Percentiles rank a stretch among this genome's conserved stretches.
These are phyloP conservation scores for Drosophila ohnishii DNA, from an alignment of 1,140 invertebrate genomes.

Conservation along the genomic window DNA sequence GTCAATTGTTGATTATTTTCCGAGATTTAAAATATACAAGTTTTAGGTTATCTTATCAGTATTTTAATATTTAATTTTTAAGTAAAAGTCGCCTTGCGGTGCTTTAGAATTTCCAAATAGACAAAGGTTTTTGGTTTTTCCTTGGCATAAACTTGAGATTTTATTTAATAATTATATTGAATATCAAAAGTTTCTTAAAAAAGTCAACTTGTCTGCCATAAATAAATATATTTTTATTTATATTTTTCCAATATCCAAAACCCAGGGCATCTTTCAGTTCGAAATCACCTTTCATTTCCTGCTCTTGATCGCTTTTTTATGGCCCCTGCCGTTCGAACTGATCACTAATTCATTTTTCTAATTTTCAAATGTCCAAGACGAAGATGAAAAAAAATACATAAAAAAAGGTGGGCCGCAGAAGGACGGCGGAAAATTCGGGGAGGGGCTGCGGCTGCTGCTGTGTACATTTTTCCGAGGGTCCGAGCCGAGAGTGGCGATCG, in stretches of 20 bases:
- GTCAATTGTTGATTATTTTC: neutral
- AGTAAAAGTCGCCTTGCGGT: too few species aligned
- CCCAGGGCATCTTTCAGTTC: neutral
- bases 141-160: neutral
- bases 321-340: conserved; percentile 17
- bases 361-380: conserved; percentile 66
- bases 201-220: neutral
- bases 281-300: neutral
- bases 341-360: conserved; percentile 76
- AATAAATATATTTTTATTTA: neutral
- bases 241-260: neutral
- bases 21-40: neutral
- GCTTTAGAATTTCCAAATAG: neutral
- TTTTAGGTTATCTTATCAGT: too few species aligned
- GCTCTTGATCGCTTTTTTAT: conserved; percentile 18
- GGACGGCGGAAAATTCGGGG: conserved; percentile 5
- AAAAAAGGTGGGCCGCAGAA: conserved; percentile 32
- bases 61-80: too few species aligned
- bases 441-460: neutral
- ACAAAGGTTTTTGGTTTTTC: neutral
- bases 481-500: conserved; percentile 33
- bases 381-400: neutral
- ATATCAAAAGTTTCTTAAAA: too few species aligned
- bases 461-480: conserved; percentile 11
- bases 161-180: neutral